These are phyloP conservation scores for Myrmecobius fasciatus DNA, from an alignment of 2,113 vertebrate genomes.

Conservation along the genomic window DNA sequence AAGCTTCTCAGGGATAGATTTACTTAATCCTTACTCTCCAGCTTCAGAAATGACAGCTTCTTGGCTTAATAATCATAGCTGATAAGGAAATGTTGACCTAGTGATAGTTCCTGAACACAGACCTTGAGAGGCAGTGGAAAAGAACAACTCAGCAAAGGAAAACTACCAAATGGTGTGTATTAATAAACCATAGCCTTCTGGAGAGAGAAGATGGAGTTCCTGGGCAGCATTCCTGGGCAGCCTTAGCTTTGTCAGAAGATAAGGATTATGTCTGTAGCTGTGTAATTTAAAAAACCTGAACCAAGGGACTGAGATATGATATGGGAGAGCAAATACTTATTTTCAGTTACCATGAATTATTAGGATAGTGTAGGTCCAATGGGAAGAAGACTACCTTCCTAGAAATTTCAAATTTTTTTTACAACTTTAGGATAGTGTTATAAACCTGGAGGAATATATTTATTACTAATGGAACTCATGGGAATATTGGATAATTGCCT, in stretches of 20 bases:
- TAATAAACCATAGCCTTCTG: neutral
- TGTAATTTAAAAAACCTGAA: neutral
- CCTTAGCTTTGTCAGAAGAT: neutral
- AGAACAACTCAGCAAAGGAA: neutral
- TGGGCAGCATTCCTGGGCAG: neutral
- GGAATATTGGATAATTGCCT: neutral
- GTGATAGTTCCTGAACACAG: neutral
- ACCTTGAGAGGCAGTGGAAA: neutral
- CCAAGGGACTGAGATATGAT: neutral
- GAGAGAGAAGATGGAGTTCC: neutral
- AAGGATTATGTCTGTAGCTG: neutral
- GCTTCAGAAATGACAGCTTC: neutral
- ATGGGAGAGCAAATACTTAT: neutral
- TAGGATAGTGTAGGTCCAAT: neutral
- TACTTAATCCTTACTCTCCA: neutral
- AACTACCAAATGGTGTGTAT: neutral
- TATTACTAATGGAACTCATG: neutral
- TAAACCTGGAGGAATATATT: neutral
- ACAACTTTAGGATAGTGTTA: neutral
- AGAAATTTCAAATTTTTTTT: neutral
- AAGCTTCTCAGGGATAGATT: neutral
- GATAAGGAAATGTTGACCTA: neutral
- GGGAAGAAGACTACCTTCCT: neutral
- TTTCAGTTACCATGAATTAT: neutral
- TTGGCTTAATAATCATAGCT: neutral